Evolutionary conservation across 2,113 vertebrate genomes (phyloP).

Genomic region (Microtus oregoni): DNA sequence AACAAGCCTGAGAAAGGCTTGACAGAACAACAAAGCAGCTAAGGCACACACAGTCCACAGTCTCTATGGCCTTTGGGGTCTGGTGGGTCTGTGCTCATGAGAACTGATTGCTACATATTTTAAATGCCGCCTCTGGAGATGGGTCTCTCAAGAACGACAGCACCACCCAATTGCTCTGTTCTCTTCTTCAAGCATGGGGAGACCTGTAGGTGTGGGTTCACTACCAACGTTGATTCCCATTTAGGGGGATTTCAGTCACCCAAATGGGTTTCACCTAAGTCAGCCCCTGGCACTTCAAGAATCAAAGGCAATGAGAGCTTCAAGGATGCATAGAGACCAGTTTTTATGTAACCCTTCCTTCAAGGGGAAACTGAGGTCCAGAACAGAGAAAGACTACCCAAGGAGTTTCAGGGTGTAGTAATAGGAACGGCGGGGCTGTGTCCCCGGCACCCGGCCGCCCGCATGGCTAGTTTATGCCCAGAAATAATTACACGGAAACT

Average conservation of each 20-base stretch:
- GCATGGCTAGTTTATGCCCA: no score
- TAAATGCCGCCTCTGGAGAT: conserved; percentile 64
- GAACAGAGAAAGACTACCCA: neutral
- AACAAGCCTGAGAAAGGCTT: neutral
- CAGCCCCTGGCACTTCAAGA: neutral
- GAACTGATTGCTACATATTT: conserved; percentile 65
- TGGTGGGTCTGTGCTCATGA: neutral
- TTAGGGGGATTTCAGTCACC: neutral
- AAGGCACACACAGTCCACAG: neutral
- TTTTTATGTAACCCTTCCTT: neutral
- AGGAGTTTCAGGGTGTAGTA: neutral
- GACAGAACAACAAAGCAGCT: neutral
- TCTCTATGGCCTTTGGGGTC: neutral
- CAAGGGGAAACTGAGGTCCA: conserved; percentile 29
- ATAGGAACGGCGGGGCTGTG: no score
- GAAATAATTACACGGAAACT: no score
- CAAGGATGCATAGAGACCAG: neutral
- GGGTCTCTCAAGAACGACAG: conserved; percentile 64
- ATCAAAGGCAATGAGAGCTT: neutral
- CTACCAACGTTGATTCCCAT: neutral
- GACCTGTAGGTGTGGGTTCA: conserved; percentile 36
- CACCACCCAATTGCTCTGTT: conserved; percentile 12
- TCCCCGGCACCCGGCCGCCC: no score
- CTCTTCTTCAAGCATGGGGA: conserved; percentile 60
- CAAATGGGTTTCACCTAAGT: neutral